A percentile compares a stretch with the other conserved stretches of the same genome.
These are phyloP conservation scores for Takifugu rubripes DNA, from an alignment of 2,797 vertebrate species.

Conservation along the genomic window DNA sequence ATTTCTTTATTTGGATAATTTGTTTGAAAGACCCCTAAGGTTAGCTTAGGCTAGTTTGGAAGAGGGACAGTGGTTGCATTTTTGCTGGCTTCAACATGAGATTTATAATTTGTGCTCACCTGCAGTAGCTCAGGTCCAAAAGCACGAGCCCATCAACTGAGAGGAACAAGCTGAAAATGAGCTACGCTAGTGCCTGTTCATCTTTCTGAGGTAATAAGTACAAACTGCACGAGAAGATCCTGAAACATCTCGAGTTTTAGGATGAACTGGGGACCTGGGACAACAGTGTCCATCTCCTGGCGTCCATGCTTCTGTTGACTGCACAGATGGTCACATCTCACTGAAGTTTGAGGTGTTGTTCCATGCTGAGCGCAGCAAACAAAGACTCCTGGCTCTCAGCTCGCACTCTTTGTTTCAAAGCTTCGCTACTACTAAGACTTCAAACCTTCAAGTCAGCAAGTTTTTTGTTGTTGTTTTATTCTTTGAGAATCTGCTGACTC, in stretches of 20 bases:
- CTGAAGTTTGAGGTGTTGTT: slow-evolving; percentile 31
- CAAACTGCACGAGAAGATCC: background rate
- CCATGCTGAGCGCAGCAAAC: slow-evolving; percentile 41
- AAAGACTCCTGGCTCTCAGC: slow-evolving; percentile 9
- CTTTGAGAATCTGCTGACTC: slow-evolving; percentile 46
- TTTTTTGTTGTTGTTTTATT: slow-evolving; percentile 19
- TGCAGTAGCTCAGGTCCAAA: no score
- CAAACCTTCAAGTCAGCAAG: slow-evolving; percentile 43
- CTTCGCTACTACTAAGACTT: slow-evolving; percentile 32
- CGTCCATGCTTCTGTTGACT: slow-evolving; percentile 10
- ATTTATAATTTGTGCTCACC: no score
- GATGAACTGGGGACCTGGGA: no score
- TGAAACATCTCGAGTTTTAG: no score
- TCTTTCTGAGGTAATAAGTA: background rate
- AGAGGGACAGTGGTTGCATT: no score
- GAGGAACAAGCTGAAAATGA: no score
- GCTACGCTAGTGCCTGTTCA: no score
- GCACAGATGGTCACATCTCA: slow-evolving; percentile 16
- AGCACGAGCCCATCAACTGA: no score
- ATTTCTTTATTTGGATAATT: slow-evolving; percentile 11
- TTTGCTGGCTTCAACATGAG: no score
- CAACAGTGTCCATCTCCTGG: slow-evolving; percentile 6
- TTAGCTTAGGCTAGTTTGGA: no score
- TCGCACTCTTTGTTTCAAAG: slow-evolving; percentile 28
- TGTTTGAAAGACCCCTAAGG: background rate